Evolutionary conservation across 1,140 invertebrate species (phyloP).

Genomic region (Drosophila subpulchrella): DNA sequence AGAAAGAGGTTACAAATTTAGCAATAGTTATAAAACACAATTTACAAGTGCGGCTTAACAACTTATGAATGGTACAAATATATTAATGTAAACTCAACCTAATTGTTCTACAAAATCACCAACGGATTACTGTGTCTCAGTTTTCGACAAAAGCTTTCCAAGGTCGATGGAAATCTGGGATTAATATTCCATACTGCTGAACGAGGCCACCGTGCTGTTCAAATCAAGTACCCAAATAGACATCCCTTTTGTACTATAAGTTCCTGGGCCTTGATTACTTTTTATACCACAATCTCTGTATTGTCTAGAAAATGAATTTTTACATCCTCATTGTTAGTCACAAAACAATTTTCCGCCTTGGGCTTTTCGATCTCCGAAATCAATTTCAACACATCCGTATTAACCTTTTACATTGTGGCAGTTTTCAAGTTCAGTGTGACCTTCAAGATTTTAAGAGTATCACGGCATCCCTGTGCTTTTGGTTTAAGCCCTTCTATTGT

Average conservation of each 20-base stretch:
- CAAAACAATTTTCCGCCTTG: not conserved
- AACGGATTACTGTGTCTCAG: not conserved
- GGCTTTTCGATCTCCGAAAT: conserved; percentile 20
- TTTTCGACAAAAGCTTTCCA: not conserved
- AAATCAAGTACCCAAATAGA: conserved; percentile 32
- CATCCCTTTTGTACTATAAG: conserved; percentile 46
- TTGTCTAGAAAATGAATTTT: conserved; percentile 44
- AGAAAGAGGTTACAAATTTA: not conserved
- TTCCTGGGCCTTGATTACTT: conserved; percentile 31
- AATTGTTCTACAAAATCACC: not conserved
- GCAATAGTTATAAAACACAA: not conserved
- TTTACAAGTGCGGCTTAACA: no score
- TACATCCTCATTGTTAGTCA: conserved; percentile 8
- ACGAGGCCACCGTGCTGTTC: conserved; percentile 20
- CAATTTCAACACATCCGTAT: conserved; percentile 40
- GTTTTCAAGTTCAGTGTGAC: conserved; percentile 21
- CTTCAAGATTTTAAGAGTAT: conserved; percentile 13
- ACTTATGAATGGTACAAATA: not conserved
- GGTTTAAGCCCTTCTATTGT: conserved; percentile 11
- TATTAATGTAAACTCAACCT: not conserved
- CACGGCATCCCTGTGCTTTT: conserved; percentile 32
- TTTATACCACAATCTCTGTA: conserved; percentile 29
- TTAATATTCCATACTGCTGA: no score
- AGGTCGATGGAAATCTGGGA: conserved; percentile 23
- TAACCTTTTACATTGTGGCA: conserved; percentile 27